phyloP scores from a whole-genome alignment of 2,888 invertebrate genomes.

The Drosophila mayaguana region DNA sequence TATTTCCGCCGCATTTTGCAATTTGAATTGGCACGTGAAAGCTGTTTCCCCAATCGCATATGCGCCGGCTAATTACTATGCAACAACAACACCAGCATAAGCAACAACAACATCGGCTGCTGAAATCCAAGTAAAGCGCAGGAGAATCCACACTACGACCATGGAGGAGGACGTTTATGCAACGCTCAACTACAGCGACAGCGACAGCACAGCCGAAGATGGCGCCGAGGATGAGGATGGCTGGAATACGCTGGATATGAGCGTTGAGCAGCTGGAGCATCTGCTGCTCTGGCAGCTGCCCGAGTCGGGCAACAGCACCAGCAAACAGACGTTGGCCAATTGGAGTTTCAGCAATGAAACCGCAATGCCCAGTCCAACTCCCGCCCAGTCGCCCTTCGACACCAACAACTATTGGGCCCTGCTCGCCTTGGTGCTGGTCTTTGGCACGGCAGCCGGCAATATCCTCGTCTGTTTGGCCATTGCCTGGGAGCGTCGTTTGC shows the following conservation, averaged over 20 bases:
- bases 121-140: conserved; percentile 13
- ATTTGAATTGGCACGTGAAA: conserved; percentile 46
- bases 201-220: conserved; percentile 32
- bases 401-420: conserved; percentile 94
- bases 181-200: conserved; percentile 61
- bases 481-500: conserved; percentile 94
- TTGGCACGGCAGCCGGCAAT: conserved; percentile 96
- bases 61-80: conserved; percentile 68
- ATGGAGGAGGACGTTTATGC: conserved; percentile 82
- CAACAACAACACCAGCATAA: conserved; percentile 3
- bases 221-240: conserved; percentile 43
- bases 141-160: conserved; percentile 22
- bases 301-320: conserved; percentile 28
- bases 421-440: conserved; percentile 90
- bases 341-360: conserved; percentile 55
- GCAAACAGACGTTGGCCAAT: conserved; percentile 27
- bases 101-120: background rate
- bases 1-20: conserved; percentile 63
- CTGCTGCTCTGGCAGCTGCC: conserved; percentile 54
- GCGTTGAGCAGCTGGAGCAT: conserved; percentile 54
- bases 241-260: conserved; percentile 49
- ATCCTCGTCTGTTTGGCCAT: conserved; percentile 97
- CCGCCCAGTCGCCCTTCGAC: conserved; percentile 44
- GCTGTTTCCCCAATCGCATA: conserved; percentile 34
- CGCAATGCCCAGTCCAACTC: conserved; percentile 9